These are phyloP conservation scores for Drosophila nr. perissopoda DNA, from an alignment of 2,888 invertebrate genomes.

Conservation along the genomic window DNA sequence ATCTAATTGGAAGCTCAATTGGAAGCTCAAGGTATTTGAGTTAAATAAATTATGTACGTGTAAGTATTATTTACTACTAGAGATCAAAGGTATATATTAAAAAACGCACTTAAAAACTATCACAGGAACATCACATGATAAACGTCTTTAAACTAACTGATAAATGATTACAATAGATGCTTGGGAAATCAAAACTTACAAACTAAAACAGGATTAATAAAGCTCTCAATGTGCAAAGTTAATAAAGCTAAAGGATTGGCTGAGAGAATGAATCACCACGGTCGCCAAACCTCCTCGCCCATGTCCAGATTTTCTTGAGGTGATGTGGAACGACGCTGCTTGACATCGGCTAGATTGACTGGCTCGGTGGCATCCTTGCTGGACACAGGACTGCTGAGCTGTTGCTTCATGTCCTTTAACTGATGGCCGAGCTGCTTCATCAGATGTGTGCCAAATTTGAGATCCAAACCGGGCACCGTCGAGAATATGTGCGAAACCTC, in stretches of 20 bases:
- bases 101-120: conserved; percentile 81
- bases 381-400: conserved; percentile 31
- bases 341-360: conserved; percentile 57
- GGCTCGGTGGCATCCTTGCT: conserved; percentile 46
- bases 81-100: conserved; percentile 66
- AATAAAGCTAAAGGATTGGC: conserved; percentile 52
- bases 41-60: conserved; percentile 40
- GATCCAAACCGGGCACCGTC: conserved; percentile 93
- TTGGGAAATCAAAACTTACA: conserved; percentile 50
- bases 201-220: conserved; percentile 60
- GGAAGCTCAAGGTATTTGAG: conserved; percentile 56
- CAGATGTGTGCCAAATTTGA: conserved; percentile 92
- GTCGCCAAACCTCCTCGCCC: conserved; percentile 80
- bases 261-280: conserved; percentile 64
- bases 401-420: conserved; percentile 86
- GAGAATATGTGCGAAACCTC: conserved; percentile 94
- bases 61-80: conserved; percentile 51
- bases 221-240: conserved; percentile 57
- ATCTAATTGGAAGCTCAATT: conserved; percentile 39
- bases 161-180: conserved; percentile 32
- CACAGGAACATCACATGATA: conserved; percentile 81
- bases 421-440: conserved; percentile 96
- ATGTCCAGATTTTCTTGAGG: conserved; percentile 47
- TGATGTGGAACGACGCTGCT: conserved; percentile 22
- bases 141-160: conserved; percentile 28